These are phyloP conservation scores for Rhimphoctona megacephalus DNA, from an alignment of 2,888 invertebrate genomes.

Conservation along the genomic window DNA sequence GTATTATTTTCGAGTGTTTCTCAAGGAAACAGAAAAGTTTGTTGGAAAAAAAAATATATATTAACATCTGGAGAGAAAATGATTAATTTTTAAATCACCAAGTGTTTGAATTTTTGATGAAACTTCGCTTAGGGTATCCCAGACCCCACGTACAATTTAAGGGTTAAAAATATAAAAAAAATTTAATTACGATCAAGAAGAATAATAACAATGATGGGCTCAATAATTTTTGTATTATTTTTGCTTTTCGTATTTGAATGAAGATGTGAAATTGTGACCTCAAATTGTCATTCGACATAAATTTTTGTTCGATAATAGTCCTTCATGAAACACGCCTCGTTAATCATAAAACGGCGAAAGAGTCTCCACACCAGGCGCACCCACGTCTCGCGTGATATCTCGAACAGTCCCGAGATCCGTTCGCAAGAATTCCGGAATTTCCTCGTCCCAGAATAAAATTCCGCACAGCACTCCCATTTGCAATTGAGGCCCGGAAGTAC, in stretches of 20 bases:
- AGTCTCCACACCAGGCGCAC: constrained; percentile 55
- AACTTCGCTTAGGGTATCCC: too few relatives aligned
- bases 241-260: not conserved
- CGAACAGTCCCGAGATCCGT: constrained; percentile 40
- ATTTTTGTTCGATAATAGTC: not conserved
- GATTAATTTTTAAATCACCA: too few relatives aligned
- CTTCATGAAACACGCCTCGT: not conserved
- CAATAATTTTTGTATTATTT: not conserved
- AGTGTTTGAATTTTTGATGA: too few relatives aligned
- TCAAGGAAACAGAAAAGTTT: too few relatives aligned
- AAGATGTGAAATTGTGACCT: not conserved
- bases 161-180: too few relatives aligned
- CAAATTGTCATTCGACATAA: too few relatives aligned
- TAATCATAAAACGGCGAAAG: constrained; percentile 39
- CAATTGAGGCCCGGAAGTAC: not conserved
- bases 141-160: too few relatives aligned
- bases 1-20: too few relatives aligned
- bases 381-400: constrained; percentile 70
- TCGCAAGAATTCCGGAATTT: constrained; percentile 39
- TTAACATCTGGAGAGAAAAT: too few relatives aligned
- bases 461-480: constrained; percentile 59
- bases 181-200: too few relatives aligned
- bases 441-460: constrained; percentile 55
- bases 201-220: not conserved
- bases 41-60: too few relatives aligned